phyloP scores from a whole-genome alignment of 2,113 vertebrate genomes.

The Gallinago paraguaiae region DNA sequence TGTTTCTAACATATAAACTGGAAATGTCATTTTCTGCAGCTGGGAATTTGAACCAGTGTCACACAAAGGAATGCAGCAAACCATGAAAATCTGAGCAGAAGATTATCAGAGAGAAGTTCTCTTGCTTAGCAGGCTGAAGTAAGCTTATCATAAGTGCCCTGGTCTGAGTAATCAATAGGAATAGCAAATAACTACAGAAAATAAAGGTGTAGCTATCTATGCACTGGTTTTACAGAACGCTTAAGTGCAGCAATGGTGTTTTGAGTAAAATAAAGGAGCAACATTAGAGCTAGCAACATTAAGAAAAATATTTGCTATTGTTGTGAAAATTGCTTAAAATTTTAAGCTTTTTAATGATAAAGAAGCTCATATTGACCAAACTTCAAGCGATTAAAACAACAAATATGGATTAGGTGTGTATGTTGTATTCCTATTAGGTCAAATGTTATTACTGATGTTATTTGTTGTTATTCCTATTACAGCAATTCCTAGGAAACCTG shows the following conservation, averaged over 20 bases:
- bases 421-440: background rate
- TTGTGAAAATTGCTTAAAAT: background rate
- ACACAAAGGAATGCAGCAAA: background rate
- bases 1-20: background rate
- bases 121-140: background rate
- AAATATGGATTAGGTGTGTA: background rate
- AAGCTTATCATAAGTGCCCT: background rate
- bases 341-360: background rate
- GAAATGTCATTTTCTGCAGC: background rate
- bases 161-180: background rate
- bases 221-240: background rate
- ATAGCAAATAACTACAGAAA: background rate
- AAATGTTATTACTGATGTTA: background rate
- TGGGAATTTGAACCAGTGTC: background rate
- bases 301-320: background rate
- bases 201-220: background rate
- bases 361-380: background rate
- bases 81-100: background rate
- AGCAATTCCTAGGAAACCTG: background rate
- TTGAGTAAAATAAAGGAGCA: background rate
- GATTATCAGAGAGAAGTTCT: background rate
- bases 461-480: background rate
- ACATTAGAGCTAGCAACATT: background rate
- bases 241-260: background rate
- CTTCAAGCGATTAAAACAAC: background rate